These are phyloP conservation scores for Zelleria hepariella DNA, from an alignment of 2,888 invertebrate species.

Conservation along the genomic window DNA sequence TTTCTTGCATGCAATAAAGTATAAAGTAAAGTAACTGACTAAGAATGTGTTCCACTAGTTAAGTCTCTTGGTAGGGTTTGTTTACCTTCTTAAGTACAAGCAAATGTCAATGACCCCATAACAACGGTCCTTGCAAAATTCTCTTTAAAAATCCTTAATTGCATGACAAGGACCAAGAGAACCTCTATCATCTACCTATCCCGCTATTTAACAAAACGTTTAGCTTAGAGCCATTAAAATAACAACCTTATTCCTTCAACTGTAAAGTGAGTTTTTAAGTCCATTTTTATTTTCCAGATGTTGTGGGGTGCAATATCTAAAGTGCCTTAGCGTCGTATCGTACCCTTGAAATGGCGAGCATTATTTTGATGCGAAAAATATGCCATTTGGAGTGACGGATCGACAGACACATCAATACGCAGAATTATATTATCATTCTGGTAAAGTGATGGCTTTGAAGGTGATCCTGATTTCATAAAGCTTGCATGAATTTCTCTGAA, in stretches of 20 bases:
- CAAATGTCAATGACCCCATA: not conserved
- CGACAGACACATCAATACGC: no score
- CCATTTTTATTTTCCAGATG: not conserved
- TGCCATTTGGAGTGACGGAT: not conserved
- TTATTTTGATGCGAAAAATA: not conserved
- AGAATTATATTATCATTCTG: no score
- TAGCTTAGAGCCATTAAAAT: conserved; percentile 20
- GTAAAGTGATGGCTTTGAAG: no score
- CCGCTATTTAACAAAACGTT: conserved; percentile 2
- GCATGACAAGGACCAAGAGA: conserved; percentile 40
- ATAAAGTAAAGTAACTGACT: no score
- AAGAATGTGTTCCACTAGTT: no score
- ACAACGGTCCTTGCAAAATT: conserved; percentile 19
- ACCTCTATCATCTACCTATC: conserved; percentile 24
- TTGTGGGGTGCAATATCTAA: not conserved
- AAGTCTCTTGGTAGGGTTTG: no score
- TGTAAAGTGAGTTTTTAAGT: not conserved
- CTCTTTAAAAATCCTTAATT: conserved; percentile 58
- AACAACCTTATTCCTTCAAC: not conserved
- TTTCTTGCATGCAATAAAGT: no score
- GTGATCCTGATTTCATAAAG: not conserved
- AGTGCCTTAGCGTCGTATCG: not conserved
- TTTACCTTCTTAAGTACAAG: not conserved
- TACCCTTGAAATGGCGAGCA: not conserved
- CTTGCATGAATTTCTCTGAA: not conserved